Percentiles rank a stretch among this genome's conserved stretches.
phyloP scores from a whole-genome alignment of 2,888 invertebrate genomes.

The Lycaena phlaeas region DNA sequence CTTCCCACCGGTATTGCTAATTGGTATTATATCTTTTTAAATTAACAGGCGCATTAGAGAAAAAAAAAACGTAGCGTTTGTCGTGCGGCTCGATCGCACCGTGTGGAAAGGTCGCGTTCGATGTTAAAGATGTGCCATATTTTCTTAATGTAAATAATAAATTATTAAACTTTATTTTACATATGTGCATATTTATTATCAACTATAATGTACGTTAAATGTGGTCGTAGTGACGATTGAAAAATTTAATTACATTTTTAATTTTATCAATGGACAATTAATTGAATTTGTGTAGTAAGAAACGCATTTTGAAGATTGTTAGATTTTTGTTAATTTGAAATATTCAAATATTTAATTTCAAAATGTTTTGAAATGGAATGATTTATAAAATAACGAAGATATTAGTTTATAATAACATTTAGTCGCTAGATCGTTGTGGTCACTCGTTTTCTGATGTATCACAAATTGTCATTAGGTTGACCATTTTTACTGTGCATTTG shows the following conservation, averaged over 20 bases:
- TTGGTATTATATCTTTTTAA: constrained; percentile 56
- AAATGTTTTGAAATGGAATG: background rate
- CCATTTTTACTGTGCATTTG: constrained; percentile 66
- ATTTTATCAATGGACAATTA: background rate
- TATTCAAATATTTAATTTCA: background rate
- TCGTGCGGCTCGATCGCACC: constrained; percentile 20
- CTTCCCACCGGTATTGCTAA: constrained; percentile 71
- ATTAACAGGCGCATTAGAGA: constrained; percentile 8
- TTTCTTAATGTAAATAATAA: constrained; percentile 71
- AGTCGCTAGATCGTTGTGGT: constrained; percentile 7
- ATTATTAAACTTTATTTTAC: constrained; percentile 50
- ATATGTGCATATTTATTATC: constrained; percentile 66
- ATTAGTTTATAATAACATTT: too few species aligned
- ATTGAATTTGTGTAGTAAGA: background rate
- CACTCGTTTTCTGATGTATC: constrained; percentile 42
- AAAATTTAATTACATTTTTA: background rate
- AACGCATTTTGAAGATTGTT: background rate
- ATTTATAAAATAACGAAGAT: too few species aligned
- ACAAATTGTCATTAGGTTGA: constrained; percentile 43
- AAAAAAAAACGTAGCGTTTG: constrained; percentile 20
- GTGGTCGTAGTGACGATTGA: constrained; percentile 16
- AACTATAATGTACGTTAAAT: constrained; percentile 38
- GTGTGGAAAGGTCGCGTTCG: constrained; percentile 41
- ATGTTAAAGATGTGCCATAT: constrained; percentile 69
- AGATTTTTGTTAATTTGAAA: background rate